Evolutionary conservation across 2,888 invertebrate species (phyloP).

Genomic region (Andrena dorsata): DNA sequence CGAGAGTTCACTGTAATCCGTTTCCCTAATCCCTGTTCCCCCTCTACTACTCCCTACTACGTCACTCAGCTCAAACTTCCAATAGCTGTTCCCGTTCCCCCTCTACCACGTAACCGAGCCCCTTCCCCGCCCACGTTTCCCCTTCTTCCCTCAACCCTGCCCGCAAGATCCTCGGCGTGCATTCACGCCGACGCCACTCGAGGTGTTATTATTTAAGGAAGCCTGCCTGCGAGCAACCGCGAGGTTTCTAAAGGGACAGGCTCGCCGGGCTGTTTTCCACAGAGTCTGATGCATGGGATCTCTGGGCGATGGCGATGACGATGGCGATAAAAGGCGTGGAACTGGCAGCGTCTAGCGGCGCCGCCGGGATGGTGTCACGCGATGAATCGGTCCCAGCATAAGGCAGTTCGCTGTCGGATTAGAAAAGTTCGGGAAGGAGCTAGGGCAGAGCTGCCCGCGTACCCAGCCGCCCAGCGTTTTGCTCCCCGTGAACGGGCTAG

Average conservation of each 20-base stretch:
- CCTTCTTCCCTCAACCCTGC: too few relatives aligned
- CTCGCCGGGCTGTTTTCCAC: background rate
- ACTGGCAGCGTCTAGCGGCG: conserved; percentile 12
- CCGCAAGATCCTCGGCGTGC: too few relatives aligned
- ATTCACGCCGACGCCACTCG: too few relatives aligned
- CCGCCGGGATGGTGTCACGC: background rate
- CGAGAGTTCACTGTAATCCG: too few relatives aligned
- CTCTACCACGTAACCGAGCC: too few relatives aligned
- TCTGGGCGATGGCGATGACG: background rate
- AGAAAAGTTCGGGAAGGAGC: conserved; percentile 27
- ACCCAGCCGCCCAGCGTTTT: conserved; percentile 34
- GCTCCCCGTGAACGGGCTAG: conserved; percentile 60
- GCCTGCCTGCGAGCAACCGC: background rate
- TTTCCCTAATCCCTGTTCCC: too few relatives aligned
- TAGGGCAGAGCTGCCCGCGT: conserved; percentile 8
- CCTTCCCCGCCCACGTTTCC: too few relatives aligned
- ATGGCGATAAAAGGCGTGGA: conserved; percentile 10
- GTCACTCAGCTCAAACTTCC: too few relatives aligned
- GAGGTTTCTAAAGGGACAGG: background rate
- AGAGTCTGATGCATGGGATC: background rate
- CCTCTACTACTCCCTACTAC: too few relatives aligned
- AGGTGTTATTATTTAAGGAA: too few relatives aligned
- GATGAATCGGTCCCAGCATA: conserved; percentile 49
- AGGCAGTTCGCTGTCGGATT: conserved; percentile 50
- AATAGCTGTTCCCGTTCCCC: too few relatives aligned